Conservation (phyloP, 2,113 vertebrate genomes). For the Peromyscus maniculatus region DNA sequence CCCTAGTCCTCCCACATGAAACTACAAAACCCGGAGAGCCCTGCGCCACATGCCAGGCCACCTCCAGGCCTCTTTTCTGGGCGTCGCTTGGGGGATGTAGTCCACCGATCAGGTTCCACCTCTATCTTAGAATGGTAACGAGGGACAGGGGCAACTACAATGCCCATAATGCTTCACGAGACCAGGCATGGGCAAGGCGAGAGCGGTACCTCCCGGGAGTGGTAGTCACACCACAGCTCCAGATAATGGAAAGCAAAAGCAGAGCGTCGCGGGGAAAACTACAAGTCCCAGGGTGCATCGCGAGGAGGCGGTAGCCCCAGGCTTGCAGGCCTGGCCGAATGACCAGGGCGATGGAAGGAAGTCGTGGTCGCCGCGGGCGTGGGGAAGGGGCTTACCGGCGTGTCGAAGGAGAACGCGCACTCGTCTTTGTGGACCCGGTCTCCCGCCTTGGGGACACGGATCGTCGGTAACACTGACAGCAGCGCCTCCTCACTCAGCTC, state of each 20-base stretch:
- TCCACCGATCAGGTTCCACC: background rate
- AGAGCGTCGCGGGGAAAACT: constrained; percentile 34
- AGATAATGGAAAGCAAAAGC: background rate
- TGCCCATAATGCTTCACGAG: constrained; percentile 67
- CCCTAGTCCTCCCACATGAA: constrained; percentile 1
- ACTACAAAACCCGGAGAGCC: constrained; percentile 64
- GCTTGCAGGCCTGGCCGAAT: constrained; percentile 74
- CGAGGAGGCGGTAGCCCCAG: constrained; percentile 71
- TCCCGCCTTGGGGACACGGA: constrained; percentile 96
- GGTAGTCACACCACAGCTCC: constrained; percentile 74
- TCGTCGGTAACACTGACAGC: constrained; percentile 96
- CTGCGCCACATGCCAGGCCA: background rate
- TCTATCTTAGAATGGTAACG: background rate
- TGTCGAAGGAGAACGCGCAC: constrained; percentile 98
- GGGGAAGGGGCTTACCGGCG: constrained; percentile 91
- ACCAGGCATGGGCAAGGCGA: background rate
- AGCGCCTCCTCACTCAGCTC: constrained; percentile 96
- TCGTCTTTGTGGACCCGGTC: constrained; percentile 99
- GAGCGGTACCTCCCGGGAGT: constrained; percentile 63
- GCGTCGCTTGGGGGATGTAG: constrained; percentile 75
- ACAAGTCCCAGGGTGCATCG: constrained; percentile 81
- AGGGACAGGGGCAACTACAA: constrained; percentile 75
- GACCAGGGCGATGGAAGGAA: constrained; percentile 72
- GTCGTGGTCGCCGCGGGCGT: constrained; percentile 43
- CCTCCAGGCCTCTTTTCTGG: constrained; percentile 29